Conservation (phyloP, 1,140 invertebrate genomes). For the Cepaea nemoralis region DNA sequence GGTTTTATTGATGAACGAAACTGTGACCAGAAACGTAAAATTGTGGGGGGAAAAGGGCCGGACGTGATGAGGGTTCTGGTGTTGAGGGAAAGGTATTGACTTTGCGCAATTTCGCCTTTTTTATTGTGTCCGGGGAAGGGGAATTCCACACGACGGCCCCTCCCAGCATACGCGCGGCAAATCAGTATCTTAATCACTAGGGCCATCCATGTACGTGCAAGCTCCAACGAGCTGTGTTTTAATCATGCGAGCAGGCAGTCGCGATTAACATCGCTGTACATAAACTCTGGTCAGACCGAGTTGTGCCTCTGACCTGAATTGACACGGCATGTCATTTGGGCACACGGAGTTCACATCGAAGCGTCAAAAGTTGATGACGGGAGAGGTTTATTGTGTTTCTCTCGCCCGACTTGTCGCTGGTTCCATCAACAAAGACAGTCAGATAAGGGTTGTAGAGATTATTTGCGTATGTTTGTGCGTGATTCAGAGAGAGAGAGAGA, state of each 20-base stretch:
- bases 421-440: neutral
- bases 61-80: neutral
- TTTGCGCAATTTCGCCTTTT: neutral
- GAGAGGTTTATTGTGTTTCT: conserved; percentile 12
- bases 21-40: neutral
- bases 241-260: neutral
- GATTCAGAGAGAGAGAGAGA: neutral
- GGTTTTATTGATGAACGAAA: neutral
- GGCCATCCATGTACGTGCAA: conserved; percentile 6
- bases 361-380: conserved; percentile 9
- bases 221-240: conserved; percentile 1
- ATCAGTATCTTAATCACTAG: conserved; percentile 9
- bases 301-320: neutral
- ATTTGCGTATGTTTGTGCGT: neutral
- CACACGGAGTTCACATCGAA: conserved; percentile 8
- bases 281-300: neutral
- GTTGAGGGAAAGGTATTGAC: neutral
- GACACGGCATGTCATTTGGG: conserved; percentile 1
- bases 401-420: neutral
- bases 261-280: conserved; percentile 16
- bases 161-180: neutral
- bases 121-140: neutral
- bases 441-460: neutral
- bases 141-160: neutral
- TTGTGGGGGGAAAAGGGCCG: neutral